Evolutionary conservation across 2,888 invertebrate genomes (phyloP).

Genomic region (Sesamia inferens): DNA sequence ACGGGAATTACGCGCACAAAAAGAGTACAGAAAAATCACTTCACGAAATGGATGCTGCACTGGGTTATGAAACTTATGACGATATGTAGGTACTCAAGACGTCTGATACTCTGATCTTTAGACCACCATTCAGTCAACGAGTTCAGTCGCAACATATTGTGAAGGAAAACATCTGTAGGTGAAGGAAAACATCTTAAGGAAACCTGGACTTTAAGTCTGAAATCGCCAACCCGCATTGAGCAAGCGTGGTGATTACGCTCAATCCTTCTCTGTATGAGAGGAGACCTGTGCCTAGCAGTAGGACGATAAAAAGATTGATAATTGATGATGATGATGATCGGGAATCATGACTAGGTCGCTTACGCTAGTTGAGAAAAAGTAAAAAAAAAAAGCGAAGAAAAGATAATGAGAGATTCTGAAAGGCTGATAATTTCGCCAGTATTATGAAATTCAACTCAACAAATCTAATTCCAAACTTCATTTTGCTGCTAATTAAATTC

Average conservation of each 20-base stretch:
- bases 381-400: not conserved
- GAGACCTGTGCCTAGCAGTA: no score
- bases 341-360: not conserved
- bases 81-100: not conserved
- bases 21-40: not conserved
- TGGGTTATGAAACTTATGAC: constrained; percentile 9
- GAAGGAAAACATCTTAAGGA: no score
- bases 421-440: not conserved
- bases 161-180: no score
- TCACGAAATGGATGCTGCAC: not conserved
- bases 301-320: no score
- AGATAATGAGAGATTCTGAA: not conserved
- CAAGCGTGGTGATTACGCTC: no score
- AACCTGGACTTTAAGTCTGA: no score
- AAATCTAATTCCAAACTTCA: not conserved
- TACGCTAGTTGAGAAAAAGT: not conserved
- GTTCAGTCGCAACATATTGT: no score
- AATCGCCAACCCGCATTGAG: no score
- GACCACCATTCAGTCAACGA: not conserved
- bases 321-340: no score
- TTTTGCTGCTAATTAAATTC: no score
- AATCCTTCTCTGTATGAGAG: no score
- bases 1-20: not conserved
- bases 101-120: not conserved
- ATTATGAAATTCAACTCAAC: not conserved